Evolutionary conservation across 2,113 vertebrate genomes (phyloP).

Genomic region (Platysternon megacephalum): DNA sequence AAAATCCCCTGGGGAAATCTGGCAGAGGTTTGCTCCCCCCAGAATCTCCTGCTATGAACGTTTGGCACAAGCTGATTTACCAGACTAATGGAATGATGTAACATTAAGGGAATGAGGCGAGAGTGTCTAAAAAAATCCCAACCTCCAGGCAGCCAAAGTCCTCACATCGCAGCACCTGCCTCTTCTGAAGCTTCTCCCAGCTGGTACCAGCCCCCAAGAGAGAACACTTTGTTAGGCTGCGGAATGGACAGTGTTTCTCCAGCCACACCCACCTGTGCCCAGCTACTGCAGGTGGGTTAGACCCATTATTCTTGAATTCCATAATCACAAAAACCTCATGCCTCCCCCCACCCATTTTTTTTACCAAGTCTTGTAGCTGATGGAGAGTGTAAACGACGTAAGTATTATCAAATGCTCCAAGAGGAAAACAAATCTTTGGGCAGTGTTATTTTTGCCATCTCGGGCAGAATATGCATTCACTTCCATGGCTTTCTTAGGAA

Average conservation of each 20-base stretch:
- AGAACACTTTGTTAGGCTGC: not conserved
- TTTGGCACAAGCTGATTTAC: not conserved
- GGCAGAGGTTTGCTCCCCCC: not conserved
- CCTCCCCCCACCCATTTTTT: not conserved
- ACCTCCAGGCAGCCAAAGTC: not conserved
- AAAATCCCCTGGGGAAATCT: not conserved
- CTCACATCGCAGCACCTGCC: not conserved
- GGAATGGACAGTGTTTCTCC: too few relatives aligned
- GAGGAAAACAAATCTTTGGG: not conserved
- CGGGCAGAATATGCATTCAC: not conserved
- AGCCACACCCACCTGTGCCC: too few relatives aligned
- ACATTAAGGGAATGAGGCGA: not conserved
- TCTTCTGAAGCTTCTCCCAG: not conserved
- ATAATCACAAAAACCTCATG: not conserved
- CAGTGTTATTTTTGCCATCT: not conserved
- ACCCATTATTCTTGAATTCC: too few relatives aligned
- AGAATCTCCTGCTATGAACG: not conserved
- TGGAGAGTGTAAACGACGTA: not conserved
- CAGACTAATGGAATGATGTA: too few relatives aligned
- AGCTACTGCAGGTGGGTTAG: too few relatives aligned
- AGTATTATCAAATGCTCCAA: not conserved
- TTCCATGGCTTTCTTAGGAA: not conserved
- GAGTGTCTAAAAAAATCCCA: not conserved
- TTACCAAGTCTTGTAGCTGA: not conserved
- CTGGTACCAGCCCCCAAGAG: too few relatives aligned